Percentiles rank a stretch among this genome's conserved stretches.
Evolutionary conservation across 2,888 invertebrate species (phyloP).

Genomic region (Lasioglossum pauxillum): DNA sequence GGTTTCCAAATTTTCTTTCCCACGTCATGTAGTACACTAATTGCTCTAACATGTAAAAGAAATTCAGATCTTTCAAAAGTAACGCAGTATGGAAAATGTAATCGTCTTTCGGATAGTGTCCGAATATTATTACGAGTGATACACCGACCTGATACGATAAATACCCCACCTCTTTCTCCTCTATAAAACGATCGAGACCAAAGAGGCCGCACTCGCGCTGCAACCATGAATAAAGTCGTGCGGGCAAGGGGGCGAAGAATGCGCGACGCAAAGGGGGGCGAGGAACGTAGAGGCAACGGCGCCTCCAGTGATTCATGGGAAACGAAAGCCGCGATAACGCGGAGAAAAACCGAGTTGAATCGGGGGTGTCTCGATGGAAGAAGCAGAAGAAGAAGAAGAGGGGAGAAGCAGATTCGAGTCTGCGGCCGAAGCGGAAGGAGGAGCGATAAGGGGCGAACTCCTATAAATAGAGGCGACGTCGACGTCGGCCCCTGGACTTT

Average conservation of each 20-base stretch:
- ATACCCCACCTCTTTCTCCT: background rate
- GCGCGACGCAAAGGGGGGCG: background rate
- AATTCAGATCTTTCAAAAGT: no score
- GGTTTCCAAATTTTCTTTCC: no score
- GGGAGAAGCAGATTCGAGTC: background rate
- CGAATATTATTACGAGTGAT: no score
- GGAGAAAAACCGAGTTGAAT: background rate
- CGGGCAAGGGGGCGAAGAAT: background rate
- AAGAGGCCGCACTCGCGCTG: background rate
- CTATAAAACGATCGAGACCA: background rate
- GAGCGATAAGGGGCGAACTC: background rate
- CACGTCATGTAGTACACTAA: no score
- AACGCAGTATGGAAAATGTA: background rate
- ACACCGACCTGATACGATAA: background rate
- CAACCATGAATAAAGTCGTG: background rate
- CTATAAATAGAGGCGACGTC: background rate
- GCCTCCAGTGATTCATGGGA: conserved; percentile 67
- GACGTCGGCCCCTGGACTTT: conserved; percentile 65
- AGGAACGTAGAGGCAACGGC: conserved; percentile 27
- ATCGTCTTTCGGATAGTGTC: background rate
- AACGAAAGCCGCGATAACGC: conserved; percentile 37
- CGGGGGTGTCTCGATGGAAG: background rate
- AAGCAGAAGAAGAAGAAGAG: background rate
- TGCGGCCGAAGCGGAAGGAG: conserved; percentile 4
- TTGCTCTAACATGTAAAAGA: no score